These are phyloP conservation scores for Drosophila prolongata DNA, from an alignment of 2,888 invertebrate genomes.

Conservation along the genomic window DNA sequence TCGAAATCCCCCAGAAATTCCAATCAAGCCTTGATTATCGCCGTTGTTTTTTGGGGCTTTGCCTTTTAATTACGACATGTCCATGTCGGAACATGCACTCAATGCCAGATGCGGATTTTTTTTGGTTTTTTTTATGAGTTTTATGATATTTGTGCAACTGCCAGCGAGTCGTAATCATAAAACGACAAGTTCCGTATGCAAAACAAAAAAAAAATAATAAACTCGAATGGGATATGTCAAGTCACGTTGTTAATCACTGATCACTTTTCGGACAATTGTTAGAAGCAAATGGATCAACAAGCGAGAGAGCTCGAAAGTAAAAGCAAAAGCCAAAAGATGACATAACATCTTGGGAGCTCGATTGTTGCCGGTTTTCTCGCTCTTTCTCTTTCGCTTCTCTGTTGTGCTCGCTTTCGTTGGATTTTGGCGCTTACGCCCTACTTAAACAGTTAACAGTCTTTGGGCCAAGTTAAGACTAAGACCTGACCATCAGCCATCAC, in stretches of 20 bases:
- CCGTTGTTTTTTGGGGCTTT: conserved; percentile 20
- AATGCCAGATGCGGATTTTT: conserved; percentile 39
- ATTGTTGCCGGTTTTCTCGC: conserved; percentile 29
- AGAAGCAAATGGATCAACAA: conserved; percentile 44
- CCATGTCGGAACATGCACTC: conserved; percentile 35
- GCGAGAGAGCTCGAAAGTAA: conserved; percentile 36
- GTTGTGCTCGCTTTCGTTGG: conserved; percentile 41
- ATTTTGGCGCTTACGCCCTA: conserved; percentile 61
- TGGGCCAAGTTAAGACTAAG: conserved; percentile 17
- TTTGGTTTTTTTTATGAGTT: conserved; percentile 13
- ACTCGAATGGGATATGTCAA: conserved; percentile 20
- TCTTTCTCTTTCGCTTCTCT: conserved; percentile 24
- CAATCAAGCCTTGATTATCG: conserved; percentile 28
- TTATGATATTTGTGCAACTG: conserved; percentile 41
- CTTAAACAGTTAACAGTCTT: conserved; percentile 34
- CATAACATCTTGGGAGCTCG: conserved; percentile 33
- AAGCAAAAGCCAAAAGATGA: conserved; percentile 42
- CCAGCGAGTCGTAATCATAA: conserved; percentile 16
- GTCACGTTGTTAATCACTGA: conserved; percentile 34
- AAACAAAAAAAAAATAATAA: conserved; percentile 1
- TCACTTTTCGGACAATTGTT: conserved; percentile 31
- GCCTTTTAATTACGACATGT: conserved; percentile 45
- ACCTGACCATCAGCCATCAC: conserved; percentile 26
- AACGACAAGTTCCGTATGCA: conserved; percentile 30
- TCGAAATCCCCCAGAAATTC: conserved; percentile 10